Percentiles rank a stretch among this genome's conserved stretches.
phyloP scores from a whole-genome alignment of 2,888 invertebrate genomes.

The Agonum fuliginosum region DNA sequence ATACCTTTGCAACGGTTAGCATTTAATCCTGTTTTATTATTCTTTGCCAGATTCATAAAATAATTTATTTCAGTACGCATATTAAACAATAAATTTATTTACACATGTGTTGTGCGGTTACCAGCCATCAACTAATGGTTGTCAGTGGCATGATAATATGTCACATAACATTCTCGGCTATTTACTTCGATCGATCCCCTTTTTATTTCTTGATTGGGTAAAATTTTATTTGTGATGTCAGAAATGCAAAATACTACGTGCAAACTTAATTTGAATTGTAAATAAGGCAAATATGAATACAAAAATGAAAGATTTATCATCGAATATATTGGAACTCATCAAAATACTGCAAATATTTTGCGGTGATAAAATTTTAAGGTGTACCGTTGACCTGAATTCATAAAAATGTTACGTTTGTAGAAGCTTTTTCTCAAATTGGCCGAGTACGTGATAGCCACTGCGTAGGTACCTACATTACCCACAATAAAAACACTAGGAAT shows the following conservation, averaged over 20 bases:
- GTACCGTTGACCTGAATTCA: conserved; percentile 24
- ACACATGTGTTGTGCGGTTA: no score
- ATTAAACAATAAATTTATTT: no score
- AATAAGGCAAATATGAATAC: conserved; percentile 36
- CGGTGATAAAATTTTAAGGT: conserved; percentile 34
- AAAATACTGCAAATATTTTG: conserved; percentile 34
- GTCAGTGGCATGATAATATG: no score
- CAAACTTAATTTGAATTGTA: conserved; percentile 28
- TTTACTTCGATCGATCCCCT: no score
- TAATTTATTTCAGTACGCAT: no score
- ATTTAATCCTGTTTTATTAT: background rate
- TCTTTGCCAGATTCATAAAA: no score
- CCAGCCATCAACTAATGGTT: no score
- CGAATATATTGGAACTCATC: conserved; percentile 28
- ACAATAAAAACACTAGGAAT: no score
- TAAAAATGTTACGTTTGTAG: conserved; percentile 17
- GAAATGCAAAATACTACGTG: conserved; percentile 28
- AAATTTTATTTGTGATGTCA: conserved; percentile 40
- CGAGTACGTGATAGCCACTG: background rate
- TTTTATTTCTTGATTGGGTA: conserved; percentile 31
- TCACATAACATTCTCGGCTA: no score
- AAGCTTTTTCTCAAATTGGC: conserved; percentile 1
- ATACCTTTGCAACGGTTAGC: background rate
- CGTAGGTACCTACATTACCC: no score
- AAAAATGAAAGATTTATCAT: conserved; percentile 28